Evolutionary conservation across 2,888 invertebrate genomes (phyloP).

Genomic region (Gymnosoma rotundatum): DNA sequence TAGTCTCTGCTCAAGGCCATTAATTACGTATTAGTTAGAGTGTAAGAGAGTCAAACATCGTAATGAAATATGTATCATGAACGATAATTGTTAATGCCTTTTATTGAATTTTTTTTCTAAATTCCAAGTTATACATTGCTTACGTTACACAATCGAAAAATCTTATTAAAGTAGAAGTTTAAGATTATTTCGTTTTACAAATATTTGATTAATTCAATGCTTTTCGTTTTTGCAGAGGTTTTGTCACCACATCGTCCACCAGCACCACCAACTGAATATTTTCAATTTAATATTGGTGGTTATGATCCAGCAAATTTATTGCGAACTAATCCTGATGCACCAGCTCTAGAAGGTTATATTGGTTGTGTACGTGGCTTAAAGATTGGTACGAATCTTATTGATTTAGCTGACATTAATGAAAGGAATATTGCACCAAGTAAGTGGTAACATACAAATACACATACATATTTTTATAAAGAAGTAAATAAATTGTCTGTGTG

Average conservation of each 20-base stretch:
- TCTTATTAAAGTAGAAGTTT: not conserved
- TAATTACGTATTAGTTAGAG: conserved; percentile 27
- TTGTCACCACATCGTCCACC: conserved; percentile 94
- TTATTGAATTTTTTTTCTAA: too few species aligned
- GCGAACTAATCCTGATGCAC: conserved; percentile 83
- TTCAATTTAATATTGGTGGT: conserved; percentile 93
- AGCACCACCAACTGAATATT: conserved; percentile 94
- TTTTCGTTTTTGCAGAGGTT: conserved; percentile 85
- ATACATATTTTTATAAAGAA: conserved; percentile 17
- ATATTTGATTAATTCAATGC: conserved; percentile 33
- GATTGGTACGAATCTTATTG: conserved; percentile 91
- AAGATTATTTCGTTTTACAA: not conserved
- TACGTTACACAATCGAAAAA: not conserved
- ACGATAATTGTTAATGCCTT: not conserved
- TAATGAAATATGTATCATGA: not conserved
- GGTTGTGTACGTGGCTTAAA: conserved; percentile 94
- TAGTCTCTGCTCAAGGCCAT: conserved; percentile 24
- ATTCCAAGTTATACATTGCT: too few species aligned
- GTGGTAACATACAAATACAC: conserved; percentile 62
- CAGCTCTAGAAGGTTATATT: conserved; percentile 88
- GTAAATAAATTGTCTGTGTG: too few species aligned
- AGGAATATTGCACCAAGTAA: conserved; percentile 88
- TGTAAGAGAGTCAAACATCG: not conserved
- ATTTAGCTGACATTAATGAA: conserved; percentile 88
- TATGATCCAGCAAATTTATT: conserved; percentile 89